Conservation (phyloP, 2,797 vertebrate genomes). For the Sebastes dallii region DNA sequence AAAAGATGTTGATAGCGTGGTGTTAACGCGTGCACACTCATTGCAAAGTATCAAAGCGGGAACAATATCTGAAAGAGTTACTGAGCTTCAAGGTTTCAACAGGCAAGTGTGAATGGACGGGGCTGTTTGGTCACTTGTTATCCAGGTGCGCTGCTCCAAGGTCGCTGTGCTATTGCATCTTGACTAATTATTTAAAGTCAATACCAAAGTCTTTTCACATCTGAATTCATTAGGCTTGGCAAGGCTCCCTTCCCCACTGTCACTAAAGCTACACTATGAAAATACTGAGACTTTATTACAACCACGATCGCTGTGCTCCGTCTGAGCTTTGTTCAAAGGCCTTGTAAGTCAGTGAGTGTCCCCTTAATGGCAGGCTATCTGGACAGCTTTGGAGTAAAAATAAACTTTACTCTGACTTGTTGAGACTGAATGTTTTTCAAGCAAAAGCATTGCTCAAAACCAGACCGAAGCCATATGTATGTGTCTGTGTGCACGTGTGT, state of each 20-base stretch:
- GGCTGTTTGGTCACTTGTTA: constrained; percentile 68
- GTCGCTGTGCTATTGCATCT: constrained; percentile 56
- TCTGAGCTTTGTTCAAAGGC: constrained; percentile 33
- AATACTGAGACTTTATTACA: constrained; percentile 31
- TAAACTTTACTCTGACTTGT: not conserved
- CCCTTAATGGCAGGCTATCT: constrained; percentile 4
- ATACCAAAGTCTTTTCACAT: constrained; percentile 62
- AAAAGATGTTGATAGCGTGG: not conserved
- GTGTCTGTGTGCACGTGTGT: not conserved
- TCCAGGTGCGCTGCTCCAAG: constrained; percentile 65
- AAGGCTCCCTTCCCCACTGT: constrained; percentile 32
- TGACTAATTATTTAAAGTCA: constrained; percentile 69
- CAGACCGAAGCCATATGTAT: not conserved
- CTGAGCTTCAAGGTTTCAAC: constrained; percentile 56
- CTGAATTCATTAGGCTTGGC: constrained; percentile 59
- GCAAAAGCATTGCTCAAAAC: not conserved
- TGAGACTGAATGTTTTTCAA: not conserved
- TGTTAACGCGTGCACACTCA: not conserved
- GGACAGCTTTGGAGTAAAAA: not conserved
- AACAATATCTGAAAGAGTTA: constrained; percentile 49
- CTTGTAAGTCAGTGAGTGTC: constrained; percentile 2
- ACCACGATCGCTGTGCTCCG: not conserved
- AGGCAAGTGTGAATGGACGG: constrained; percentile 47
- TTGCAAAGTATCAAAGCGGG: constrained; percentile 18
- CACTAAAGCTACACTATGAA: constrained; percentile 18